phyloP scores from a whole-genome alignment of 2,888 invertebrate species.

The Hypselothyrea guttata region DNA sequence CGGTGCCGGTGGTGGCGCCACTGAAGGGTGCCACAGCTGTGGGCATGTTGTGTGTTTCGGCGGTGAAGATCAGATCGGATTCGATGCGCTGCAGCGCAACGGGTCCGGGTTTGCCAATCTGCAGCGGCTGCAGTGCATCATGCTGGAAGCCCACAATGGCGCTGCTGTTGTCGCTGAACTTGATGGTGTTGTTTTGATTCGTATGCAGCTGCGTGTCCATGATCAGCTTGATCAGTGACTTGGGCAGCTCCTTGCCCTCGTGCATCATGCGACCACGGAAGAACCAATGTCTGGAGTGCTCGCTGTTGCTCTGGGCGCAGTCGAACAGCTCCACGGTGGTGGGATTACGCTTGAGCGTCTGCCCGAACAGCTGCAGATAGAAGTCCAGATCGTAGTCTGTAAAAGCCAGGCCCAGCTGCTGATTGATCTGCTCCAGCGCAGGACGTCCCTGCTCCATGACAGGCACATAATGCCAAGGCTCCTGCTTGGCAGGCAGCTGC shows the following conservation, averaged over 20 bases:
- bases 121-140: slow-evolving; percentile 86
- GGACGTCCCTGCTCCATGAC: slow-evolving; percentile 88
- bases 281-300: slow-evolving; percentile 99
- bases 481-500: slow-evolving; percentile 86
- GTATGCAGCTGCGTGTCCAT: slow-evolving; percentile 92
- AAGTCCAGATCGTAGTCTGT: slow-evolving; percentile 96
- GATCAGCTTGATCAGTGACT: slow-evolving; percentile 96
- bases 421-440: slow-evolving; percentile 92
- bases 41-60: slow-evolving; percentile 99
- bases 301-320: slow-evolving; percentile 98
- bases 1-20: slow-evolving; percentile 98
- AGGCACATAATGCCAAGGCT: slow-evolving; percentile 92
- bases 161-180: slow-evolving; percentile 98
- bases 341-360: slow-evolving; percentile 93
- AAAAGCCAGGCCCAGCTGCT: slow-evolving; percentile 93
- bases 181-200: slow-evolving; percentile 97
- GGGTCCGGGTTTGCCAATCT: slow-evolving; percentile 84
- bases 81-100: slow-evolving; percentile 85
- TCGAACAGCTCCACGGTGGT: slow-evolving; percentile 99
- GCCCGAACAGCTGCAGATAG: slow-evolving; percentile 92
- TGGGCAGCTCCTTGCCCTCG: slow-evolving; percentile 89
- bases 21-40: slow-evolving; percentile 98
- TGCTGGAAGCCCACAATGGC: slow-evolving; percentile 93
- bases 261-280: slow-evolving; percentile 95
- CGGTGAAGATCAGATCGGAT: slow-evolving; percentile 97